Evolutionary conservation across 2,113 vertebrate genomes (phyloP).

Genomic region (Pitta sordida): DNA sequence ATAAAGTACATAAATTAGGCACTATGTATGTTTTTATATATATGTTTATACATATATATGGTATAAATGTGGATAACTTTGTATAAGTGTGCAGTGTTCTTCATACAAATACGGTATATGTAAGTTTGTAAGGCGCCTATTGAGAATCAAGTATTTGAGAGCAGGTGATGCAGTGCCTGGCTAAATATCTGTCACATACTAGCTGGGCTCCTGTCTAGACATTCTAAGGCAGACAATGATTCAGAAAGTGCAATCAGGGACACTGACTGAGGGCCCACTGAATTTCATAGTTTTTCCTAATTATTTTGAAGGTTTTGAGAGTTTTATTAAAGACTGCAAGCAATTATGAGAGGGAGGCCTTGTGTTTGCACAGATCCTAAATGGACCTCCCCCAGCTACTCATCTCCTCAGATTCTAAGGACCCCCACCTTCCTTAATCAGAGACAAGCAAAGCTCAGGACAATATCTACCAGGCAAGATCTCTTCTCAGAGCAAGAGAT

Average conservation of each 20-base stretch:
- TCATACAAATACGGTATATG: background rate
- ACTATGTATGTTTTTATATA: background rate
- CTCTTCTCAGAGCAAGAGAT: background rate
- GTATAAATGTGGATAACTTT: background rate
- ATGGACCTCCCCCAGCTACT: background rate
- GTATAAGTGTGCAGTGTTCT: background rate
- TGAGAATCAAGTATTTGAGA: background rate
- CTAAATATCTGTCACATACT: background rate
- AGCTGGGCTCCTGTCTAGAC: background rate
- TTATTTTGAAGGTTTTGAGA: background rate
- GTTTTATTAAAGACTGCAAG: background rate
- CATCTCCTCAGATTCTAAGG: background rate
- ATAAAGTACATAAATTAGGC: background rate
- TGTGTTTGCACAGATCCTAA: background rate
- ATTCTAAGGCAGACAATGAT: background rate
- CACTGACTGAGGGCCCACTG: background rate
- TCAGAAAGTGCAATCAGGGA: background rate
- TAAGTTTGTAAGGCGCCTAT: background rate
- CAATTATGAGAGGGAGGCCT: background rate
- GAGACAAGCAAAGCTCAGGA: background rate
- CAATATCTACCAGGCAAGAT: background rate
- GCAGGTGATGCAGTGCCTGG: rapidly evolving
- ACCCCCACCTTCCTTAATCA: background rate
- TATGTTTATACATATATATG: background rate
- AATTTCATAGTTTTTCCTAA: background rate